Base-by-base conservation (phyloP, 2,113 vertebrate genomes). In the Gyps fulvus region DNA sequence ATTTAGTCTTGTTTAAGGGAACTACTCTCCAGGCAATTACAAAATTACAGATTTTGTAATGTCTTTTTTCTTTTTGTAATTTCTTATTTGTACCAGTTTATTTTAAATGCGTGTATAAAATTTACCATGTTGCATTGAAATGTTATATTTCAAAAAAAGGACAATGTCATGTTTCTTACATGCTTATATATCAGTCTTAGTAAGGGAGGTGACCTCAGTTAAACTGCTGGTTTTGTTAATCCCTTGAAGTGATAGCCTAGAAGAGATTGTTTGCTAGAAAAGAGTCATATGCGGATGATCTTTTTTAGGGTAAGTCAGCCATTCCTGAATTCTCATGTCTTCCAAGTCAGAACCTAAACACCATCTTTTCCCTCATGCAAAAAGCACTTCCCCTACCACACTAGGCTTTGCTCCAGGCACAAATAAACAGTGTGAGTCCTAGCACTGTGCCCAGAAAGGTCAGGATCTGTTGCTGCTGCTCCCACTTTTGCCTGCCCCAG, bases 351-450 rank as follows among this genome's bases (percentile, higher is more conserved):
- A 97, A 89, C 54, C 63, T 70, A 94, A 95, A 93, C 67, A 82
- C 84, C 38, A 16, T 54, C 58, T 82, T 96, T 94, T 89, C 84
- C 66, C 17, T 84, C 61, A 49, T 61, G 81, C 47, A 61, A 61
- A 82, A 97, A 83, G 25, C 66, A 43, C 87, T 89, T 95, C 81
- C 80, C n/a, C 43, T 83, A 6, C 65, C 27, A 31, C 4, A 7
- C 40, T 47, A 34, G 73, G n/a, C 84, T 93, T 96, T 91, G 91
- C 95, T 93, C 54, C 92, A 93, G 95, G 93, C 90, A 70, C 82
- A 97, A 94, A 94, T 90, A 91, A 93, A 94, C 84, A 91, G 58
- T 82, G 54, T 85, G 93, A 91, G 79, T 62, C 87, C 78, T 34
- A 83, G 54, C 69, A 38, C 70, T 23, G 54, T 83, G 87, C 92